Conservation (phyloP, 2,113 vertebrate species). For the Dasypus novemcinctus region DNA sequence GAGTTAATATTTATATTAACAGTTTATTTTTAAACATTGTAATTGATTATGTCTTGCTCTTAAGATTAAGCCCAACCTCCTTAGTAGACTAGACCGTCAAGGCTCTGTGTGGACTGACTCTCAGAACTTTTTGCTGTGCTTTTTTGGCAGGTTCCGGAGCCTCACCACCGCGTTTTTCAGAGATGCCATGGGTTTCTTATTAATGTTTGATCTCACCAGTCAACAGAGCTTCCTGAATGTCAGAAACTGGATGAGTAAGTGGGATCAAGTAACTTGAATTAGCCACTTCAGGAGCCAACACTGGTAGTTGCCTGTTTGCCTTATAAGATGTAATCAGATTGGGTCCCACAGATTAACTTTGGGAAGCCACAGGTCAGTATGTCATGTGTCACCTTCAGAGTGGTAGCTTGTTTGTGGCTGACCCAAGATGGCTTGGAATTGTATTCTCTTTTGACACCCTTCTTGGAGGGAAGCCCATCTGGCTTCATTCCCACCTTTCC, state of each 20-base stretch:
- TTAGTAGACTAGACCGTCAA: neutral
- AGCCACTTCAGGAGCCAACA: neutral
- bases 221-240: conserved; percentile 98
- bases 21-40: neutral
- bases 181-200: conserved; percentile 97
- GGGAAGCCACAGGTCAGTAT: neutral
- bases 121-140: neutral
- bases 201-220: conserved; percentile 97
- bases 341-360: neutral
- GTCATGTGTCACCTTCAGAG: neutral
- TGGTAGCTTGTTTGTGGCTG: neutral
- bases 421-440: neutral
- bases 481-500: neutral
- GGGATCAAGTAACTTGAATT: neutral
- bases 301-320: neutral
- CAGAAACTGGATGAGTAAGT: conserved; percentile 98
- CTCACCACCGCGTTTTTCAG: conserved; percentile 97
- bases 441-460: neutral
- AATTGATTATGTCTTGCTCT: neutral
- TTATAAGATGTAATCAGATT: neutral
- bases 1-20: too few relatives aligned
- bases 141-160: conserved; percentile 86
- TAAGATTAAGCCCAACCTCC: neutral
- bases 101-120: neutral
- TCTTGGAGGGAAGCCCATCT: neutral